These are phyloP conservation scores for Cerceris ruficornis DNA, from an alignment of 2,888 invertebrate genomes.

Conservation along the genomic window DNA sequence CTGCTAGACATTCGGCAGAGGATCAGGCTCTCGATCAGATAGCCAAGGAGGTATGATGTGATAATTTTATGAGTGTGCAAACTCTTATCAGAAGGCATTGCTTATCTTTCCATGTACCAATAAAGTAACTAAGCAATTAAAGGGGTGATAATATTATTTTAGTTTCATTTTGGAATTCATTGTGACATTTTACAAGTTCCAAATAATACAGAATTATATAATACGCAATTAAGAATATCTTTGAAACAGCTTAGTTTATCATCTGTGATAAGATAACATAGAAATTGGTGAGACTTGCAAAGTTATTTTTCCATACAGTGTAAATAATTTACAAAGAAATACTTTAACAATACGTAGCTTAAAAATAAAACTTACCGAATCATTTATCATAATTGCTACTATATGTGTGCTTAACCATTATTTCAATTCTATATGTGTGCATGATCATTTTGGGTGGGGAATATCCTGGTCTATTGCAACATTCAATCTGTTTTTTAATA, in stretches of 20 bases:
- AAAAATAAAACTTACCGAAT: too few relatives aligned
- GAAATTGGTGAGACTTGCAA: too few relatives aligned
- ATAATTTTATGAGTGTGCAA: constrained; percentile 36
- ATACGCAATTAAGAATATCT: too few relatives aligned
- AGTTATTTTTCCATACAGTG: background rate
- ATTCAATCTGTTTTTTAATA: constrained; percentile 11
- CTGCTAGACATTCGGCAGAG: constrained; percentile 96
- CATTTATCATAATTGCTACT: constrained; percentile 10
- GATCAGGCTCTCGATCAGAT: constrained; percentile 98
- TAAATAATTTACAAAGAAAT: background rate
- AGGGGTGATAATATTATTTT: too few relatives aligned
- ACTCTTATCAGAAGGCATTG: background rate
- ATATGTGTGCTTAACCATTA: constrained; percentile 45
- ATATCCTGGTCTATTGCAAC: constrained; percentile 32
- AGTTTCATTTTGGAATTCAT: too few relatives aligned
- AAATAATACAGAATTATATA: too few relatives aligned
- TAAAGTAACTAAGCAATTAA: background rate
- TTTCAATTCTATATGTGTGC: constrained; percentile 28
- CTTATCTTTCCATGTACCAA: background rate
- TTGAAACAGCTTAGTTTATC: too few relatives aligned
- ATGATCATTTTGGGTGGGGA: constrained; percentile 24
- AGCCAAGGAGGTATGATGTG: constrained; percentile 93
- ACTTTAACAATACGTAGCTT: background rate
- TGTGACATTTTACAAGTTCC: too few relatives aligned
- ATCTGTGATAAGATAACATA: too few relatives aligned